These are phyloP conservation scores for Argyrosomus japonicus DNA, from an alignment of 2,113 vertebrate genomes.

Conservation along the genomic window DNA sequence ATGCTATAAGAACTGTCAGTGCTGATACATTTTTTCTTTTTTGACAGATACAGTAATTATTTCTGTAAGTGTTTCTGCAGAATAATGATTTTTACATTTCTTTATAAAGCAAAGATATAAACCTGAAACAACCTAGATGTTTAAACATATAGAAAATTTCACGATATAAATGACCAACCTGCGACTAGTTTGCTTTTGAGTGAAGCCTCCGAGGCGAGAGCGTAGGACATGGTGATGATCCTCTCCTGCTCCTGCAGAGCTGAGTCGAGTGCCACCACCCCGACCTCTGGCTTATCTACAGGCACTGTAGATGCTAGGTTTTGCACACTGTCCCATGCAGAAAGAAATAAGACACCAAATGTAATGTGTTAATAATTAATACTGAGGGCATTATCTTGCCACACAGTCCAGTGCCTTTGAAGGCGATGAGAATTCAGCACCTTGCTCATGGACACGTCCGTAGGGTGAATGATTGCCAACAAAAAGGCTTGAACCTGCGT, in stretches of 20 bases:
- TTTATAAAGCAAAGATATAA: conserved; percentile 23
- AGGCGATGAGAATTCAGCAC: not conserved
- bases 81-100: conserved; percentile 1
- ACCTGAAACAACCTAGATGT: not conserved
- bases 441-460: not conserved
- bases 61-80: conserved; percentile 35
- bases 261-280: conserved; percentile 85
- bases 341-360: conserved; percentile 17
- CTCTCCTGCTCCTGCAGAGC: conserved; percentile 95
- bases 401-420: not conserved
- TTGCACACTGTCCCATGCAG: conserved; percentile 86
- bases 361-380: not conserved
- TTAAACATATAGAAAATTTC: not conserved
- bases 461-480: not conserved
- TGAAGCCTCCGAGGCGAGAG: conserved; percentile 96
- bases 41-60: conserved; percentile 35
- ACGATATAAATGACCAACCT: conserved; percentile 84
- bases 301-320: conserved; percentile 85
- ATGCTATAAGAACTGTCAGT: conserved; percentile 36
- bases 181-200: conserved; percentile 97
- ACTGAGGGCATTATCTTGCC: not conserved
- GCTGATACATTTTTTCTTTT: not conserved
- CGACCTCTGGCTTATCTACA: conserved; percentile 85
- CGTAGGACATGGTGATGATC: conserved; percentile 97
- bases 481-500: not conserved